A percentile compares a stretch with the other conserved stretches of the same genome.
Conservation (phyloP, 1,140 invertebrate genomes). For the Drosophila auraria region DNA sequence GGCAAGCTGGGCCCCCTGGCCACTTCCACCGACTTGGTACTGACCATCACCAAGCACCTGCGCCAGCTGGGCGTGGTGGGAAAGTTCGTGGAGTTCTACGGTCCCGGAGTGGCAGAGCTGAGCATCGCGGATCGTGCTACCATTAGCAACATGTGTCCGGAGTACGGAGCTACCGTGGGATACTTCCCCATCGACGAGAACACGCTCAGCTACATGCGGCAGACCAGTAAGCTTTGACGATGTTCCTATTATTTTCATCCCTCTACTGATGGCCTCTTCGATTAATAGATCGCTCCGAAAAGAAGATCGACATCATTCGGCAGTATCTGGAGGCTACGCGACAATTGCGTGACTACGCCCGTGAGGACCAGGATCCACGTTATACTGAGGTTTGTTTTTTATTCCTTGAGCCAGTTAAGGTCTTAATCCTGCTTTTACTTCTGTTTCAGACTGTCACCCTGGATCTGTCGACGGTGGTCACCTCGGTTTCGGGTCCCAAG, state of each 20-base stretch:
- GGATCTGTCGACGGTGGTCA: constrained; percentile 95
- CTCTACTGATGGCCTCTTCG: constrained; percentile 31
- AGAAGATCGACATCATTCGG: constrained; percentile 94
- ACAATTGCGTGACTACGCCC: constrained; percentile 94
- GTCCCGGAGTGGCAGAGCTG: constrained; percentile 94
- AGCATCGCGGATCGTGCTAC: constrained; percentile 98
- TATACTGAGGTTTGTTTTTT: constrained; percentile 89
- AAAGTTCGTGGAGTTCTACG: constrained; percentile 99
- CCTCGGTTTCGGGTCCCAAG: constrained; percentile 98
- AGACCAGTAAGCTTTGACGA: constrained; percentile 90
- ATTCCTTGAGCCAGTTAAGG: no score
- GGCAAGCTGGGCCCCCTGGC: constrained; percentile 93
- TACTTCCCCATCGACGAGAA: constrained; percentile 97
- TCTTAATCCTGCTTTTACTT: not conserved
- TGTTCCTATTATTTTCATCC: not conserved
- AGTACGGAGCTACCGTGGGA: constrained; percentile 98
- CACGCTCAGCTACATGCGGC: constrained; percentile 93
- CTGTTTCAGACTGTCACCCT: constrained; percentile 90
- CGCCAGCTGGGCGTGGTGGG: constrained; percentile 97
- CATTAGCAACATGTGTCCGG: constrained; percentile 99
- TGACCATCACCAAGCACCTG: constrained; percentile 99
- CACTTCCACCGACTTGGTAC: constrained; percentile 98
- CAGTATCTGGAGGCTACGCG: constrained; percentile 92
- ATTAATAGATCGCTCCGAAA: constrained; percentile 90
- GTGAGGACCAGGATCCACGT: constrained; percentile 92